Base-by-base conservation (phyloP, 2,797 vertebrate species). In the Anguilla obscura region DNA sequence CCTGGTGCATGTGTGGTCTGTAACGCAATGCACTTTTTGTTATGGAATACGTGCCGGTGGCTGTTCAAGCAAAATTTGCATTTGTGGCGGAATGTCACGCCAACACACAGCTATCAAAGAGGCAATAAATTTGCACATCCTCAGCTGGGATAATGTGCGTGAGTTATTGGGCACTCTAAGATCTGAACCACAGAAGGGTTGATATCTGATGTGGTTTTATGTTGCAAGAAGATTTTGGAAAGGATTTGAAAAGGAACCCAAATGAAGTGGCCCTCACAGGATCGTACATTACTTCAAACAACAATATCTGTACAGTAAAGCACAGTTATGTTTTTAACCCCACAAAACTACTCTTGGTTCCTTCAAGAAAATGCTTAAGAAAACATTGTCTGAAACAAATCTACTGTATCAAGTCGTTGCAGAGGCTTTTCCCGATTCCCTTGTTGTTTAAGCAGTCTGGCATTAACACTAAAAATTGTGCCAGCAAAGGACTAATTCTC, bases 1-100 rank as follows among this genome's bases (percentile, higher is more conserved):
- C 91, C 87, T 33, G 66, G 90, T 89, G 86, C 93, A 92, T 90
- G 93, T 95, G 95, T 96, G 95, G 95, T 95, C 94, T 94, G 94
- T 93, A 94, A 96, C 90, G 91, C 89, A 92, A 94, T 93, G 92
- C 93, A 89, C 91, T 93, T 90, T 90, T 94, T 93, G 93, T 93
- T 90, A 93, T 90, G 90, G 89, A 90, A 88, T 82, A 88, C 86
- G 58, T 87, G 54, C 14, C 69, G 48, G 4, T 89, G 91, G 89
- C 89, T 40, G 90, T 91, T 88, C 91, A 90, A 56, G 90, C 84
- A 52, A 91, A 92, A 93, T 93, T 93, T 91, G 92, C 90, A 90
- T 91, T 54, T 90, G 89, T 89, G 90, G 54, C 56, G 90, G 80
- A 84, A 60, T 30, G 24, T 40, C 71, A 56, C 86, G 33, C 71